Conservation (phyloP, 23 tunicate species). For the Halocynthia roretzi region DNA sequence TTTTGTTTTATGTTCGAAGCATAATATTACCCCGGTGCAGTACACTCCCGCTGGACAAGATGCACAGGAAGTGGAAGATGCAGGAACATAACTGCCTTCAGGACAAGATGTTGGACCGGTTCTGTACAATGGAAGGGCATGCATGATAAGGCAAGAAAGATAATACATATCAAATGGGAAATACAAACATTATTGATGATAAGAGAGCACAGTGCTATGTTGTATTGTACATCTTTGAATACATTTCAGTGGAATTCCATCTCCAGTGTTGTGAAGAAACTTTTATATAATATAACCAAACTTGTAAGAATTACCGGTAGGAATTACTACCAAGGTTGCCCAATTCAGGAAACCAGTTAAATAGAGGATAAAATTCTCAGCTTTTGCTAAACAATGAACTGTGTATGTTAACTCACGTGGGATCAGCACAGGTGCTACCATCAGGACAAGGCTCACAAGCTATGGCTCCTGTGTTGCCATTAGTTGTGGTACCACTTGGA, state of each 20-base stretch:
- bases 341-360: neutral
- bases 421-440: constrained; percentile 34
- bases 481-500: constrained; percentile 67
- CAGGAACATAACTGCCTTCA: constrained; percentile 46
- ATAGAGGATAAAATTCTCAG: too few relatives aligned
- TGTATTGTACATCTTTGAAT: too few relatives aligned
- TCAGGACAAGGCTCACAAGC: constrained; percentile 54
- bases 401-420: constrained; percentile 20
- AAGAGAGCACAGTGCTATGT: too few relatives aligned
- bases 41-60: constrained; percentile 87
- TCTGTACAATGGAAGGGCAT: constrained; percentile 15
- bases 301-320: too few relatives aligned
- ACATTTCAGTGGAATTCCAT: too few relatives aligned
- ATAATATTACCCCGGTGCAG: constrained; percentile 53
- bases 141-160: too few relatives aligned
- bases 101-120: constrained; percentile 40
- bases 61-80: constrained; percentile 45
- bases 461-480: constrained; percentile 59
- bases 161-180: too few relatives aligned
- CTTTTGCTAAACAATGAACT: neutral
- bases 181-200: too few relatives aligned
- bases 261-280: too few relatives aligned
- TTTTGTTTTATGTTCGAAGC: neutral
- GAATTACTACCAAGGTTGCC: too few relatives aligned
- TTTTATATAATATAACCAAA: too few relatives aligned